These are phyloP conservation scores for Drosophila ezoana DNA, from an alignment of 2,888 invertebrate genomes.

Conservation along the genomic window DNA sequence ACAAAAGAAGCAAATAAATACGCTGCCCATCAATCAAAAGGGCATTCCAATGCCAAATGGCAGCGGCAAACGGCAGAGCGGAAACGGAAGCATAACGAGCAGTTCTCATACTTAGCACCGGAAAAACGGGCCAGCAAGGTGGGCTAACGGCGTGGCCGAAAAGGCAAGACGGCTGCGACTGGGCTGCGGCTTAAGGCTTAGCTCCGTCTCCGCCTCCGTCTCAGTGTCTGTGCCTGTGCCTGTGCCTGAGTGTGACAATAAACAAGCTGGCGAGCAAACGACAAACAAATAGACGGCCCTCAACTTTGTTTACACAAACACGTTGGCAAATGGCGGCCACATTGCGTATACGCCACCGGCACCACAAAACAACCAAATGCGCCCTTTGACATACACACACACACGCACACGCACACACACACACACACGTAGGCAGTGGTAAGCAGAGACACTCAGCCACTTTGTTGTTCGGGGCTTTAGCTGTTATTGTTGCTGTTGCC, in stretches of 20 bases:
- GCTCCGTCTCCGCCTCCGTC: slow-evolving; percentile 1
- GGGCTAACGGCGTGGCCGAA: slow-evolving; percentile 38
- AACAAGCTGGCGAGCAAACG: slow-evolving; percentile 70
- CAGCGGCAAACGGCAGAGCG: slow-evolving; percentile 33
- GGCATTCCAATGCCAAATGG: slow-evolving; percentile 57
- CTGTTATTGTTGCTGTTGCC: slow-evolving; percentile 26
- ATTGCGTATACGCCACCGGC: slow-evolving; percentile 74
- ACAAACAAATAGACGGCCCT: slow-evolving; percentile 74
- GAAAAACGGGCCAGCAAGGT: slow-evolving; percentile 44
- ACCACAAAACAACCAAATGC: slow-evolving; percentile 56
- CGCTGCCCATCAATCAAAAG: slow-evolving; percentile 71
- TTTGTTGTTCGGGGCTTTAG: slow-evolving; percentile 11
- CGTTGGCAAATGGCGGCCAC: slow-evolving; percentile 67
- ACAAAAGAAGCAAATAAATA: slow-evolving; percentile 63
- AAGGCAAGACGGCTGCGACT: slow-evolving; percentile 50
- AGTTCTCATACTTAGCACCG: slow-evolving; percentile 23
- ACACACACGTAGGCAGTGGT: slow-evolving; percentile 23
- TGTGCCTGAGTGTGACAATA: slow-evolving; percentile 63
- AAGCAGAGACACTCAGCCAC: slow-evolving; percentile 39
- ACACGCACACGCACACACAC: slow-evolving; percentile 19
- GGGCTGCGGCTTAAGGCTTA: slow-evolving; percentile 16
- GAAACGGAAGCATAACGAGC: slow-evolving; percentile 74
- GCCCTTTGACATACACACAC: slow-evolving; percentile 61
- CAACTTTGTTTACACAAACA: slow-evolving; percentile 79
- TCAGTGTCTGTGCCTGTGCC: not conserved